Base-by-base conservation (phyloP, 1,140 invertebrate species). In the Rhopalosiphum maidis region DNA sequence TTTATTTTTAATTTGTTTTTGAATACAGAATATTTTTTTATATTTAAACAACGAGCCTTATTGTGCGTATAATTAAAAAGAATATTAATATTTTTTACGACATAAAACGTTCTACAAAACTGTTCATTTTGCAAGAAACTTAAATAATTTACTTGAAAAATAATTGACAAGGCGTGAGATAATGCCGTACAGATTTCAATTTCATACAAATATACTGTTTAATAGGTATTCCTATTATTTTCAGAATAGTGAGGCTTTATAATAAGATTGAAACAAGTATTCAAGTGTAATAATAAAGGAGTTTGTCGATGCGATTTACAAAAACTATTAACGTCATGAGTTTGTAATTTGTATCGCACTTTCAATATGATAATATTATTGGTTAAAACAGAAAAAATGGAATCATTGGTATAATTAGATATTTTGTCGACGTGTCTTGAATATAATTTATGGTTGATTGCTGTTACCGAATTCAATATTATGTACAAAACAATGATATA, bases 41-140 rank as follows among this genome's bases (percentile, higher is more conserved):
- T 83, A 83, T 83, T 37, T 83, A 77, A 77, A 35, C 60, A 77
- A 77, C 60, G n/a, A 77, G 60, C n/a, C 60, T 77, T 18, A 77
- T 77, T 77, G 30, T 77, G 60, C 15, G 30, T 77, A 77, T 77
- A 77, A 77, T 77, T 77, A 77, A 77, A 77, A n/a, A 68, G 30
- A 68, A 77, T 77, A 77, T n/a, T 77, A 77, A 77, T 77, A 77
- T 77, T 77, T 68, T 77, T 77, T n/a, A n/a, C 11, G 60, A 77
- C 60, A 77, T 77, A 77, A 77, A 77, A 68, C 60, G 60, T 68
- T 68, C 30, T 68, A 68, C 30, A 68, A 68, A 68, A n/a, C n/a
- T 77, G 60, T 77, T 77, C 60, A 77, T 77, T 68, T 77, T 77
- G n/a, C n/a, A 5, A 77, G 60, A n/a, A 77, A n/a, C 15, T 77